Evolutionary conservation across 2,797 vertebrate species (phyloP).

Genomic region (Tolypeutes matacus): DNA sequence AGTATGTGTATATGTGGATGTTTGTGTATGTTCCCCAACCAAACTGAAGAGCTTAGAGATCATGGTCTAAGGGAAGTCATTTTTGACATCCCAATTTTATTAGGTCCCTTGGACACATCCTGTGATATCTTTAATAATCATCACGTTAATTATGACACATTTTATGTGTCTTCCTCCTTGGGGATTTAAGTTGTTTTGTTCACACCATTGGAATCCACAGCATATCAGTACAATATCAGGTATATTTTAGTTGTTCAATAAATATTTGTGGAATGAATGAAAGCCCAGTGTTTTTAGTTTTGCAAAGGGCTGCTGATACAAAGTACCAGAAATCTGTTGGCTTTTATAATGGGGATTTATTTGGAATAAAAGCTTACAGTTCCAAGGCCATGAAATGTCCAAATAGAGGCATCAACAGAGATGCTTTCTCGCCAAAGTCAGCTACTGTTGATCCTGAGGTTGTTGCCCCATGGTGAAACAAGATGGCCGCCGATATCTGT

Average conservation of each 20-base stretch:
- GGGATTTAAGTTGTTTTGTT: background rate
- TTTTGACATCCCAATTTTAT: background rate
- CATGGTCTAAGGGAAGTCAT: background rate
- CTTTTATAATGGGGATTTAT: too few relatives aligned
- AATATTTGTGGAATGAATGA: conserved; percentile 6
- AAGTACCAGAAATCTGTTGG: too few relatives aligned
- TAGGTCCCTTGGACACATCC: background rate
- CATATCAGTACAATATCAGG: background rate
- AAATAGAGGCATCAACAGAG: too few relatives aligned
- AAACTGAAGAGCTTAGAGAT: conserved; percentile 9
- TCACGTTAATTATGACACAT: background rate
- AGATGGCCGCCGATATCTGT: too few relatives aligned
- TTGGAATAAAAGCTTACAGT: too few relatives aligned
- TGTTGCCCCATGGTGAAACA: too few relatives aligned
- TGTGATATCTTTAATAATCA: background rate
- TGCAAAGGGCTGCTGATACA: too few relatives aligned
- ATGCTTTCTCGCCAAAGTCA: too few relatives aligned
- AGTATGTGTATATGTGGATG: rapidly evolving
- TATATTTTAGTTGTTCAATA: background rate
- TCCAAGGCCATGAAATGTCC: too few relatives aligned
- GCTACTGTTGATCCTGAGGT: too few relatives aligned
- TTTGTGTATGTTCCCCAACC: background rate
- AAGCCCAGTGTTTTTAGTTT: background rate
- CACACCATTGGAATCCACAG: background rate
- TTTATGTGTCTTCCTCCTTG: background rate